Evolutionary conservation across 2,797 vertebrate species (phyloP), one percentile per base, ranked within the genome.

Genomic region (Falco cherrug): DNA sequence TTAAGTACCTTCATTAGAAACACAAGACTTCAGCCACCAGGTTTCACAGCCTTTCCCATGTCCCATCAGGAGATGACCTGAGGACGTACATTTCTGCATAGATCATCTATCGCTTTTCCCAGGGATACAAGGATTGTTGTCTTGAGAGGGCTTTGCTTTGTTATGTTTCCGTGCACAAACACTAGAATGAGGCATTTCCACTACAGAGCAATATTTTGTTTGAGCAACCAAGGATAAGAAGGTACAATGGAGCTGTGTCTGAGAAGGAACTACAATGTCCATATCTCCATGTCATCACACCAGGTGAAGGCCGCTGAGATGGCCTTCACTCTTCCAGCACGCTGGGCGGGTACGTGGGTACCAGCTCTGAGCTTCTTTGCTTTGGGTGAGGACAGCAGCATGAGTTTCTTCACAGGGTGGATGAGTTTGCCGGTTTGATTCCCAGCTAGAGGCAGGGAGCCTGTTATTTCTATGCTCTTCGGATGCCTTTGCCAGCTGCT

Each of bases 401-500:
- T 0, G 3, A 73, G 17, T 73, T 68, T 89, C 41, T 79, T 82
- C 17, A 1, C 26, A 43, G 43, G 33, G 28, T 54, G 61, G 69
- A 54, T 0, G 0, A 43, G 26, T 63, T 82, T 73, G 11, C 67
- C 19, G 0, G 1, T 75, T 73, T 69, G 29, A 63, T 80, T 73
- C 54, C 35, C 35, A 68, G 0, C 3, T 81, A 67, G 33, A 81
- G 59, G 59, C 7, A 59, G 43, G 51, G 56, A 67, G 10, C 16
- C 25, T 19, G 3, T 53, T 68, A 31, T 67, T 84, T 59, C 51
- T 77, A 13, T 64, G 18, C 33, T 76, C 5, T 76, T 43, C 25
- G 41, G 25, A 25, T 63, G 15, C 26, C 33, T 82, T 63, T 80
- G 7, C n/a, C 37, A 4, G 39, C 59, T 80, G 39, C 25, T 28